Base-by-base conservation (phyloP, 1,140 invertebrate species). In the Rhyacophila brunnea region DNA sequence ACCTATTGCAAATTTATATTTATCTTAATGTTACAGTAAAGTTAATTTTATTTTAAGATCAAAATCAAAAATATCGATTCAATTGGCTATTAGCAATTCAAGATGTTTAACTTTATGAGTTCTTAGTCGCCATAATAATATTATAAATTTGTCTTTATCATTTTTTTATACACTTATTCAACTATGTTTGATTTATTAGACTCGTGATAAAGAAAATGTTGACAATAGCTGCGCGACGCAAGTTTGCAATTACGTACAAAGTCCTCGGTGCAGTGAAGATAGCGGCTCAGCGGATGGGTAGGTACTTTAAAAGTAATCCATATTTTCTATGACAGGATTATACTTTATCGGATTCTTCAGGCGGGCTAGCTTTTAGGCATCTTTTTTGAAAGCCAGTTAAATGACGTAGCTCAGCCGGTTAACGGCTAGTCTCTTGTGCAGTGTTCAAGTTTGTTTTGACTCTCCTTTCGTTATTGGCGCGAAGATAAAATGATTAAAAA, bases 251-350 rank as follows among this genome's bases (percentile, higher is more conserved):
- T 62, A 62, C 60, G 35, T 57, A 50, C 38, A 49, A 34, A 52
- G 52, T 51, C 60, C n/a, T 57, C 23, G 60, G 53, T 62, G 60
- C 55, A 58, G 46, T 35, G 43, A 13, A 51, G 47, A 47, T 61
- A 55, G 52, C 40, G 53, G 40, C 47, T 36, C 35, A 42, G 46
- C 42, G 35, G 23, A 20, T 48, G 23, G 42, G 55, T 55, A 40
- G 15, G 17, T 55, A 48, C 55, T 58, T 58, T 58, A 44, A 48
- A 57, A 59, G 55, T 63, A 63, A 63, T 63, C 60, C 60, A 63
- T 63, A 63, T 63, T 63, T 63, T 58, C 60, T 63, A 63, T 63
- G 60, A 63, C 55, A 45, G 60, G 55, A 63, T 63, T 63, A 58
- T 52, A 23, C 55, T 63, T 63, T 63, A 63, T 63, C 60, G 60